These are phyloP conservation scores for Perca schrenkii DNA, from an alignment of 2,113 vertebrate genomes.

Conservation along the genomic window DNA sequence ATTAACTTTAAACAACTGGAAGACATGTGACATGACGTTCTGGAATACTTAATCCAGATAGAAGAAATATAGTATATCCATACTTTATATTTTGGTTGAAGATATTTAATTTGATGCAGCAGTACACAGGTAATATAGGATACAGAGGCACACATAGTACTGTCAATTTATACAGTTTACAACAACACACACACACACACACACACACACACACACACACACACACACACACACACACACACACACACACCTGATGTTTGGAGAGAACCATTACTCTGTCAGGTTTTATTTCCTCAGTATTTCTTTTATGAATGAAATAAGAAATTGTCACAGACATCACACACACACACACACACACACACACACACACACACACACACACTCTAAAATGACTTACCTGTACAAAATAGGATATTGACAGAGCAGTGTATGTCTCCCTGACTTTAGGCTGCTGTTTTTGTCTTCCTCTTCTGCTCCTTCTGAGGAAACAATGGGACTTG, in stretches of 20 bases:
- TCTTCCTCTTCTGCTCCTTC: slow-evolving; percentile 31
- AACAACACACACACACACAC: not conserved
- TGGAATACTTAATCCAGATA: not conserved
- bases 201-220: not conserved
- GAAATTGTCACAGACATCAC: too few species aligned
- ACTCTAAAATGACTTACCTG: slow-evolving; percentile 34
- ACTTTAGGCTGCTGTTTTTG: slow-evolving; percentile 17
- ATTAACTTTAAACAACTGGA: slow-evolving; percentile 12
- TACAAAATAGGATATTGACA: not conserved
- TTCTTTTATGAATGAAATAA: too few species aligned
- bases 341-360: not conserved
- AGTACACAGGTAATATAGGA: too few species aligned
- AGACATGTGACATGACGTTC: not conserved
- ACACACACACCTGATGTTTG: not conserved
- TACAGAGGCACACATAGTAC: not conserved
- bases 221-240: not conserved
- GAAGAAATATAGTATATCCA: not conserved
- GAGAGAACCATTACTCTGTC: too few species aligned
- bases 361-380: not conserved
- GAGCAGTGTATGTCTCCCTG: slow-evolving; percentile 2
- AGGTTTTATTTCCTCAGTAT: too few species aligned
- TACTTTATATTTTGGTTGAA: not conserved
- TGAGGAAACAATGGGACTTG: slow-evolving; percentile 31
- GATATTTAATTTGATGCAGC: not conserved
- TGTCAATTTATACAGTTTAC: not conserved